Evolutionary conservation across 2,797 vertebrate species (phyloP).

Genomic region (Rhincodon typus): DNA sequence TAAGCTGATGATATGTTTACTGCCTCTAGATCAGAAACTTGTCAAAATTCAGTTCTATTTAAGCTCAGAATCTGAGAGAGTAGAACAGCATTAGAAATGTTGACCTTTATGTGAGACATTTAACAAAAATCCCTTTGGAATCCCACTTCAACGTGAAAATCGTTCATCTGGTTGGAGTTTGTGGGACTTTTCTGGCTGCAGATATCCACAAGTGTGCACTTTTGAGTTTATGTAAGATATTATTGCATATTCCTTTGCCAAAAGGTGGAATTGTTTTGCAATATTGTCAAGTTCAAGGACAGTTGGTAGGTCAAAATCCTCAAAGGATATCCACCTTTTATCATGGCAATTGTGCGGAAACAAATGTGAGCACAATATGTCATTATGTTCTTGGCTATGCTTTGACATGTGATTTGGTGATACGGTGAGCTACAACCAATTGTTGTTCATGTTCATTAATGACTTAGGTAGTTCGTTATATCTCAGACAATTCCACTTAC

Average conservation of each 20-base stretch:
- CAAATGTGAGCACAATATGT: not conserved
- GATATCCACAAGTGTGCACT: not conserved
- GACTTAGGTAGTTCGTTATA: not conserved
- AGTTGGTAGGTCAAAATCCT: not conserved
- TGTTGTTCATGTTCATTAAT: not conserved
- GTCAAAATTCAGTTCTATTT: not conserved
- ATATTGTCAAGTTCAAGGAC: not conserved
- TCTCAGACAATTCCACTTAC: not conserved
- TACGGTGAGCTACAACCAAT: not conserved
- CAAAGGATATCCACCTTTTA: not conserved
- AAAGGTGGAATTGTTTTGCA: not conserved
- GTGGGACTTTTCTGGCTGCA: not conserved
- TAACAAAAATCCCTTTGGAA: not conserved
- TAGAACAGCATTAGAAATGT: not conserved
- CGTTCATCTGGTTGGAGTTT: not conserved
- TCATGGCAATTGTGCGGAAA: not conserved
- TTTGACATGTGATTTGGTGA: not conserved
- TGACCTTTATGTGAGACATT: not conserved
- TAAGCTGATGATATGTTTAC: not conserved
- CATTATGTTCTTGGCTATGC: not conserved
- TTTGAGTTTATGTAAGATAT: not conserved
- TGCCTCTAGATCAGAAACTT: not conserved
- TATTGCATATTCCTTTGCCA: not conserved
- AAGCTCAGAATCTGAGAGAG: not conserved
- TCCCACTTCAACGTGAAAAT: not conserved